Evolutionary conservation across 2,797 vertebrate genomes (phyloP).

Genomic region (Acanthurus leucopareius): DNA sequence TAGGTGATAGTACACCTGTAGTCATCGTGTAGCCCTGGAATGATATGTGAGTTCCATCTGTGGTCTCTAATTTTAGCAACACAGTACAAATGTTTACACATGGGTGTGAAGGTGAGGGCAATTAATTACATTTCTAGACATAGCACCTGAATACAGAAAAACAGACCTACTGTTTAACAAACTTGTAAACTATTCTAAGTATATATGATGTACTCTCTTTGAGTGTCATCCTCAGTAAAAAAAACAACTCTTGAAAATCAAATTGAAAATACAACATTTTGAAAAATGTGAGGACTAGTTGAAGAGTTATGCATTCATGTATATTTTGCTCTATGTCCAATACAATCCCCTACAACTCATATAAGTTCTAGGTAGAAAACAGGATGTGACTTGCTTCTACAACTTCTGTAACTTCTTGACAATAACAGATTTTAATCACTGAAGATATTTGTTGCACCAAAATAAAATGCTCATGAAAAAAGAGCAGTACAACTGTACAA

Average conservation of each 20-base stretch:
- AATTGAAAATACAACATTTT: neutral
- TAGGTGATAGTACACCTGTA: slow-evolving; percentile 34
- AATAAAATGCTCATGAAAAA: neutral
- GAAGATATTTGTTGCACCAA: slow-evolving; percentile 5
- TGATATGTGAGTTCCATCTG: slow-evolving; percentile 8
- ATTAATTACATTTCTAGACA: slow-evolving; percentile 18
- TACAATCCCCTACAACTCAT: neutral
- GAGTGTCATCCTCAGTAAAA: neutral
- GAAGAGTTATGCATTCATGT: no score
- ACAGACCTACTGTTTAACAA: neutral
- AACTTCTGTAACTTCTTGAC: neutral
- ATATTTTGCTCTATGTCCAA: neutral
- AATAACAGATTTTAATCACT: neutral
- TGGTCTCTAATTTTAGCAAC: slow-evolving; percentile 7
- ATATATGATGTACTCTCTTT: neutral
- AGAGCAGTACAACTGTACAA: slow-evolving; percentile 20
- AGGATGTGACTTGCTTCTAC: slow-evolving; percentile 9
- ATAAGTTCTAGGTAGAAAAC: neutral
- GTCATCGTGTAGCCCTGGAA: slow-evolving; percentile 5
- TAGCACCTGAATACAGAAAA: slow-evolving; percentile 15
- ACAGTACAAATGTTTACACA: slow-evolving; percentile 17
- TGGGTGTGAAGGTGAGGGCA: slow-evolving; percentile 22
- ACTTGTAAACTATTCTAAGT: neutral
- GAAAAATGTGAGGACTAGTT: neutral
- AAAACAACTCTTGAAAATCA: no score